Base-by-base conservation (phyloP, 2,888 invertebrate genomes). In the Cistogaster globosa region DNA sequence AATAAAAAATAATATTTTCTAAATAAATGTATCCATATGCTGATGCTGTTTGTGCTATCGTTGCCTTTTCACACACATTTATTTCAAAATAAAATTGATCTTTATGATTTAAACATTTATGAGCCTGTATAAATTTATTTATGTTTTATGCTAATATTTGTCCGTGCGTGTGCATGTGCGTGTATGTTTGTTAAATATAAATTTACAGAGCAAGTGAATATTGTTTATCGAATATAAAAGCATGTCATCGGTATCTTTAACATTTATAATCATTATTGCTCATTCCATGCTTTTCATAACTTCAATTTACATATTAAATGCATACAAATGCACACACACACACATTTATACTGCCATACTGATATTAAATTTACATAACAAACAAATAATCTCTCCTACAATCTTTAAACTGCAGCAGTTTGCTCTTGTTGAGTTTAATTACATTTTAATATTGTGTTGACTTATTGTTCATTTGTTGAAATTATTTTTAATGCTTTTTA, bases 401-500 rank as follows among this genome's bases (percentile, higher is more conserved):
- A 82, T 76, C 62, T 68, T 53, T 55, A 32, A 55, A n/a, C 20
- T 32, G 32, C 42, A 42, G n/a, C 18, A 36, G 32, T 63, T 63
- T 63, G 26, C 36, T 65, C 18, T 60, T 71, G 48, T 71, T 71
- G 71, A 67, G 76, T 67, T 84, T 80, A 84, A 84, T 84, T 84
- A 80, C 76, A 84, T 76, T 76, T 84, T 76, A 67, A 84, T 84
- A 72, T 80, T 84, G 62, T 84, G 71, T 84, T 80, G 76, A 84
- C 76, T 76, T 55, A 48, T 51, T 51, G 51, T 53, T 72, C 71
- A 45, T 80, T 79, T 65, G 14, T 18, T 36, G 26, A 38, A 53
- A 12, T 60, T 65, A 3, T 62, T 32, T 45, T 38, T 53, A 1
- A 65, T 36, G 36, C 36, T 45, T 67, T 60, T 68, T 68, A 18